These are phyloP conservation scores for Nylanderia fulva DNA, from an alignment of 1,140 invertebrate genomes.

Conservation along the genomic window DNA sequence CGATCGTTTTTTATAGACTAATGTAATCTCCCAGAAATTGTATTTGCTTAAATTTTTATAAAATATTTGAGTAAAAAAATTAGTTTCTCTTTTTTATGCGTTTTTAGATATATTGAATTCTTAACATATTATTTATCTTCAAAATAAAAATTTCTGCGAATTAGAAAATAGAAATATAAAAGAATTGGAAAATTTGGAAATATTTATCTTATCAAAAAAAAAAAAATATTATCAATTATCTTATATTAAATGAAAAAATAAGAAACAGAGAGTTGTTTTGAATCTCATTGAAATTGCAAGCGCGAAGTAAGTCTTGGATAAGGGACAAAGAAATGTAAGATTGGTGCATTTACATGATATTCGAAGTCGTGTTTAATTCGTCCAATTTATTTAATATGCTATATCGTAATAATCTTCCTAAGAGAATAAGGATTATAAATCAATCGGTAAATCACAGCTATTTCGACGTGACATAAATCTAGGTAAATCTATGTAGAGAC, in stretches of 20 bases:
- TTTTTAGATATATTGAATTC: neutral
- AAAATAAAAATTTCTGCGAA: neutral
- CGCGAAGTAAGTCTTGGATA: slow-evolving; percentile 6
- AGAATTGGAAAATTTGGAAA: neutral
- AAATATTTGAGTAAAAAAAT: neutral
- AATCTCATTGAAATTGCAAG: neutral
- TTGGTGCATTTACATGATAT: slow-evolving; percentile 25
- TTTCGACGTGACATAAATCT: slow-evolving; percentile 60
- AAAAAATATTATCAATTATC: too few species aligned
- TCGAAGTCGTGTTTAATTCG: slow-evolving; percentile 45
- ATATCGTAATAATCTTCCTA: slow-evolving; percentile 52
- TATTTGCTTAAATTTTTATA: neutral
- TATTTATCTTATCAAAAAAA: neutral
- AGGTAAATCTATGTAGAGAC: slow-evolving; percentile 45
- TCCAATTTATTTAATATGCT: slow-evolving; percentile 58
- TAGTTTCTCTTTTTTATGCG: neutral
- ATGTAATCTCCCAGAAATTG: slow-evolving; percentile 25
- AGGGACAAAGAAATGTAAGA: slow-evolving; percentile 31
- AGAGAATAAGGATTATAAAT: slow-evolving; percentile 49
- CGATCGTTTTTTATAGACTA: neutral
- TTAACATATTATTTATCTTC: too few species aligned
- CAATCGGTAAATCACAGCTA: slow-evolving; percentile 58
- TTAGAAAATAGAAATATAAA: neutral
- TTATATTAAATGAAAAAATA: neutral
- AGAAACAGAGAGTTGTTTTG: neutral